Percentiles rank a stretch among this genome's conserved stretches.
phyloP scores from a whole-genome alignment of 2,888 invertebrate species.

The Phragmatobia fuliginosa region DNA sequence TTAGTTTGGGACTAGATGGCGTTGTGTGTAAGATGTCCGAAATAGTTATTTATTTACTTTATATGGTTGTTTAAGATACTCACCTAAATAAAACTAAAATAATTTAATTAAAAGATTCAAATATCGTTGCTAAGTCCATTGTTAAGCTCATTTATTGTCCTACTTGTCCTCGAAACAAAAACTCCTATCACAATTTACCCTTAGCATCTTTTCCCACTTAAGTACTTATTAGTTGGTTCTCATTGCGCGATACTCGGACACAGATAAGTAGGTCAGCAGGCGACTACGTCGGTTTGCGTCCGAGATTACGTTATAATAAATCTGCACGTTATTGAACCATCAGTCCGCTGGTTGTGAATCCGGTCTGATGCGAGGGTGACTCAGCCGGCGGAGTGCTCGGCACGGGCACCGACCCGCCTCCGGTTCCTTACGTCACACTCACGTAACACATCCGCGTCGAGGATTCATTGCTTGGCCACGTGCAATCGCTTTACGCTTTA shows the following conservation, averaged over 20 bases:
- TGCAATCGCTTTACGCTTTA: slow-evolving; percentile 16
- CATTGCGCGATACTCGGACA: not conserved
- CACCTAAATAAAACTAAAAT: too few relatives aligned
- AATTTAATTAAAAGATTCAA: too few relatives aligned
- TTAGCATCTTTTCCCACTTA: not conserved
- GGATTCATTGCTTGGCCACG: slow-evolving; percentile 27
- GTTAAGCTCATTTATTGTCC: too few relatives aligned
- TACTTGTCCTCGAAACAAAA: too few relatives aligned
- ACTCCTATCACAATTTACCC: too few relatives aligned
- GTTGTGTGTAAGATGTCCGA: too few relatives aligned
- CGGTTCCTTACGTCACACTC: slow-evolving; percentile 14
- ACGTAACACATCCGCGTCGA: slow-evolving; percentile 31
- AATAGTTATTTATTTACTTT: too few relatives aligned
- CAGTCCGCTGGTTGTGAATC: not conserved
- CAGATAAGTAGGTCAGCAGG: not conserved
- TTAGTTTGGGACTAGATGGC: too few relatives aligned
- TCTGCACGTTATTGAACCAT: slow-evolving; percentile 10
- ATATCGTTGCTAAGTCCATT: too few relatives aligned
- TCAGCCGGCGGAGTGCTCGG: slow-evolving; percentile 8
- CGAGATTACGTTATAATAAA: not conserved
- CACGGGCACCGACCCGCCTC: slow-evolving; percentile 7
- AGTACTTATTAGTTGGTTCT: not conserved
- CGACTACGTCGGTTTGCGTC: not conserved
- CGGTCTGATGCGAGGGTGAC: slow-evolving; percentile 9
- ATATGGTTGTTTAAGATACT: too few relatives aligned